Base-by-base conservation (phyloP, 35 echinoderm and acorn worm species). In the Strongylocentrotus purpuratus region DNA sequence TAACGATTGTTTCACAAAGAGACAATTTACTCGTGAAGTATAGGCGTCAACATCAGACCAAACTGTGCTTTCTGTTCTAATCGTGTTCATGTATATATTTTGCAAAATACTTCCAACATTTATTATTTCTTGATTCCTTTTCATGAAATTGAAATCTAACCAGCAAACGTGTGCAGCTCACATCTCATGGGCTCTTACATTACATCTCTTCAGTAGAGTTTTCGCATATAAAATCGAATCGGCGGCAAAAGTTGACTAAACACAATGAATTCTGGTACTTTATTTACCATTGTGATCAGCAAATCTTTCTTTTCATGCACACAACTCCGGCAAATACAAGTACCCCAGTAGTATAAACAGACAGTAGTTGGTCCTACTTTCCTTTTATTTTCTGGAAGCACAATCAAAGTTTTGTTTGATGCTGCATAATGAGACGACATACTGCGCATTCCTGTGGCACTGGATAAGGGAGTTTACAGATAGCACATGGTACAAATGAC, bases 221-320 rank as follows among this genome's bases (percentile, higher is more conserved):
- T 55, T 55, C 50, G 50, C 15, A 55, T 55, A 78, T 7, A 78
- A 78, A 78, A n/a, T 78, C 22, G 28, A 78, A 22, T 78, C 0
- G 65, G 65, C 28, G 65, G 5, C 65, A 4, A 78, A 78, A 78
- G 22, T 70, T 5, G 65, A 28, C 2, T 8, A n/a, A 7, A 7
- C 5, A 7, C 6, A 78, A 78, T 5, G 22, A 78, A 78, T 78
- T 22, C 22, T 78, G 22, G 28, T 18, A 22, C 7, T n/a, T n/a
- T 78, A 78, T 78, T 78, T 78, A n/a, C 65, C 20, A n/a, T 78
- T 78, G 65, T 78, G 65, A 78, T 78, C 20, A 78, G 65, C 65
- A 78, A 78, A 78, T n/a, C 65, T 4, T n/a, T 78, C 65, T 78
- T 78, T 78, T 78, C 65, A n/a, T 18, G 6, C 65, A 25, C 22